phyloP scores from a whole-genome alignment of 2,888 invertebrate species.

The Palloptera scutellata region DNA sequence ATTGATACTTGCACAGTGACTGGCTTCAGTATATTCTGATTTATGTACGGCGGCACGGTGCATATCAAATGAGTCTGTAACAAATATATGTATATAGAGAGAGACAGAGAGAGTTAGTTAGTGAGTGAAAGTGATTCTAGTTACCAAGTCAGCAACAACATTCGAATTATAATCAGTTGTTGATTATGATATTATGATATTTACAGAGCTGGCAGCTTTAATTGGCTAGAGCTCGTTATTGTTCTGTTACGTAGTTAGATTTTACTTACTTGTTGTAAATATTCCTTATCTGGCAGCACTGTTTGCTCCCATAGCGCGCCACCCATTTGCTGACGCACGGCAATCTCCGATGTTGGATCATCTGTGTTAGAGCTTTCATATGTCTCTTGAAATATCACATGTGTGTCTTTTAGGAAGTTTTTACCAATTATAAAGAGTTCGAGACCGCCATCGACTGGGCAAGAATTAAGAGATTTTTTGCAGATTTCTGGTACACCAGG shows the following conservation, averaged over 20 bases:
- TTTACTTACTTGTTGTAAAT: conserved; percentile 77
- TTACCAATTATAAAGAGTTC: conserved; percentile 90
- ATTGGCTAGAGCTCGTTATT: no score
- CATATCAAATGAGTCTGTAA: conserved; percentile 86
- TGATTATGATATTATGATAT: neutral
- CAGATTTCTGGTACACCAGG: conserved; percentile 92
- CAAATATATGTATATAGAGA: neutral
- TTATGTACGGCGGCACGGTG: conserved; percentile 80
- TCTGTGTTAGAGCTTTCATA: conserved; percentile 53
- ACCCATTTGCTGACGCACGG: conserved; percentile 63
- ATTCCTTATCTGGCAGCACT: conserved; percentile 88
- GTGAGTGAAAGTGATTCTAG: conserved; percentile 6
- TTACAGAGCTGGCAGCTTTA: neutral
- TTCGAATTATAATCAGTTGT: neutral
- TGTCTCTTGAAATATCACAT: conserved; percentile 74
- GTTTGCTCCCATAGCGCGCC: conserved; percentile 76
- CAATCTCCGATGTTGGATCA: conserved; percentile 49
- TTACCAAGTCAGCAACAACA: neutral
- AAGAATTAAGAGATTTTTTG: conserved; percentile 84
- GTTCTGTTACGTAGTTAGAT: neutral
- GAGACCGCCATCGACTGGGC: conserved; percentile 80
- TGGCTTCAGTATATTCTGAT: conserved; percentile 72
- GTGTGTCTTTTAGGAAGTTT: conserved; percentile 90
- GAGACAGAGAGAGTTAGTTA: neutral
- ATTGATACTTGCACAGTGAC: conserved; percentile 80